Percentiles rank a stretch among this genome's conserved stretches.
phyloP scores from a whole-genome alignment of 2,888 invertebrate genomes.

The Lumbricus terrestris region DNA sequence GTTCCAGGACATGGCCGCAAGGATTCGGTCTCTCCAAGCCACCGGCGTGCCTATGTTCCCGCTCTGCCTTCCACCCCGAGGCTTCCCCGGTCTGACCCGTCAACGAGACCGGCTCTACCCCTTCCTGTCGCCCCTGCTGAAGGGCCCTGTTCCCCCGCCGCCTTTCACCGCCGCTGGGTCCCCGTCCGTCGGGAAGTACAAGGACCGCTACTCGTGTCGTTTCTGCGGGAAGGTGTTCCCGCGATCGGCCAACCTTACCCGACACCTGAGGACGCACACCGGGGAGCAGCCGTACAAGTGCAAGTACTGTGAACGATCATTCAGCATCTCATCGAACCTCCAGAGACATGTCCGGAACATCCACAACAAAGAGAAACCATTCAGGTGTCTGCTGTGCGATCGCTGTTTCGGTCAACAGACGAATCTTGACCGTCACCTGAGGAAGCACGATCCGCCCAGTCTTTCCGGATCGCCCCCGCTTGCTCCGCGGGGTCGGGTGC shows the following conservation, averaged over 20 bases:
- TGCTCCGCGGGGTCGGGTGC: not conserved
- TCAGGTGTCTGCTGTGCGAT: constrained; percentile 91
- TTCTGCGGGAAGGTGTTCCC: constrained; percentile 96
- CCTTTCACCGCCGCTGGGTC: not conserved
- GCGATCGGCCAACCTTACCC: constrained; percentile 90
- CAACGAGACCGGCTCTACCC: not conserved
- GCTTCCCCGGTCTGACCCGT: constrained; percentile 40
- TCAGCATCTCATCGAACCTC: constrained; percentile 94
- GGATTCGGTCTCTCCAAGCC: not conserved
- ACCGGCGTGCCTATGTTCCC: not conserved
- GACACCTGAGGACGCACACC: constrained; percentile 94
- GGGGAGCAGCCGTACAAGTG: constrained; percentile 77
- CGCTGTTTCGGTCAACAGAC: constrained; percentile 98
- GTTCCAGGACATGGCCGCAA: constrained; percentile 43
- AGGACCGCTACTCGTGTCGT: constrained; percentile 90
- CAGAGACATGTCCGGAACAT: constrained; percentile 96
- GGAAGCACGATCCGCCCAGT: constrained; percentile 82
- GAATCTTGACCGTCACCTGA: constrained; percentile 91
- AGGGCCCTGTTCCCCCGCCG: not conserved
- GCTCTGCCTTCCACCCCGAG: not conserved
- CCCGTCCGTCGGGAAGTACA: constrained; percentile 31
- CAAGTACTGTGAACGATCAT: constrained; percentile 94
- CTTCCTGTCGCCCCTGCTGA: constrained; percentile 11
- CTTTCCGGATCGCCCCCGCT: constrained; percentile 40
- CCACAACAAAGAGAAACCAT: constrained; percentile 90